Base-by-base conservation (phyloP, 1,140 invertebrate genomes). In the Ceratoteleas bidentatus region DNA sequence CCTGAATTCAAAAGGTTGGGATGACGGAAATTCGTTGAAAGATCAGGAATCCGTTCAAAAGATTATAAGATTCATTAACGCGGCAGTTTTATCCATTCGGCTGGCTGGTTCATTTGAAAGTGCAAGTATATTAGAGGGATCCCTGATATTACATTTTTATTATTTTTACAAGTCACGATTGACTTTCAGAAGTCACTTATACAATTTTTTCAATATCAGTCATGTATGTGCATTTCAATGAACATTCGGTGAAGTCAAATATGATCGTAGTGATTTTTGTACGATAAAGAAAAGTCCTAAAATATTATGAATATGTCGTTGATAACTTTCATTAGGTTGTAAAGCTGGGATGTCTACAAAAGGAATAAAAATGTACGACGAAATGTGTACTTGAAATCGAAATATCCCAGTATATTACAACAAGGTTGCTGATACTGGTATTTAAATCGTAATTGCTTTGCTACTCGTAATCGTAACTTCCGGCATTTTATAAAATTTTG, bases 61-160 rank as follows among this genome's bases (percentile, higher is more conserved):
- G 65, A 68, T 68, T 68, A 49, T 34, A 13, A 15, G 32, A 61
- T 61, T 61, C 56, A 58, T 56, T 66, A 40, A 40, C 36, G 36
- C 7, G 36, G 10, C 36, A 40, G 7, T 40, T 9, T 40, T 11
- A 40, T 40, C 36, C 7, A 40, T 24, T 4, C 24, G 24, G 24
- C 1, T 24, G 24, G 24, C 24, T 24, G 24, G 24, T 24, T 24
- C 24, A 24, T 24, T 24, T 24, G 24, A 24, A 24, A 24, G 24
- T 24, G 24, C 4, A 24, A 24, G 24, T 24, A 40, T 9, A 9
- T 40, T 40, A 11, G 10, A 40, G 0, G 36, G 10, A 40, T 40
- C 10, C 7, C 10, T 9, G 10, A 40, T 40, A 40, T 40, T 40
- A 40, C 24, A 24, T 24, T 24, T 24, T 24, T 24, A 24, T 24